Base-by-base conservation (phyloP, 2,113 vertebrate species). In the Limnothrissa miodon region DNA sequence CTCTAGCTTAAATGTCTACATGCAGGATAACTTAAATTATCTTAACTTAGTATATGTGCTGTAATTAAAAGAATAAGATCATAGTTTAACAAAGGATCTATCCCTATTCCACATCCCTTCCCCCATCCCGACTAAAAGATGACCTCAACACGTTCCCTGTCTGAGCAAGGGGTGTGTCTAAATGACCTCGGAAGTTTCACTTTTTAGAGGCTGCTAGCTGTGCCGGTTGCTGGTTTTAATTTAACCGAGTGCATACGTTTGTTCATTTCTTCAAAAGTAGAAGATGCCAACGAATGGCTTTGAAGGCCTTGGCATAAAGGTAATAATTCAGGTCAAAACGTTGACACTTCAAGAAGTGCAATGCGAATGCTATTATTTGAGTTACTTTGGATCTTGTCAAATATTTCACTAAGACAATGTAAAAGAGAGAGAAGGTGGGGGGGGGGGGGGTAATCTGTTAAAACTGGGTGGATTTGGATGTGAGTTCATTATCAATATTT, bases 121-220 rank as follows among this genome's bases (percentile, higher is more conserved):
- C 66, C 66, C 66, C 66, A 74, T 74, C 66, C 66, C 29, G 66
- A 74, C 66, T 74, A 74, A 74, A 74, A 74, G 66, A 74, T 74
- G 66, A 74, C 66, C 66, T 74, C 66, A 74, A 74, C 66, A 74
- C 66, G 66, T 74, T 74, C 66, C 66, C 66, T 74, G 66, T 74
- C 66, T 74, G 66, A 74, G 66, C 66, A 36, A 74, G 66, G 66
- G 66, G 66, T 74, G 66, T 74, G 66, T 74, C 66, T 74, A 74
- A 74, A 74, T 74, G 66, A 74, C 66, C 66, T 74, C 66, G 66
- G 66, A 74, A 74, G 66, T 74, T 74, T 74, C 66, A 74, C 66
- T 74, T 74, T 74, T 74, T 74, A 33, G 66, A 74, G 15, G 33
- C 66, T 36, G 10, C 29, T 74, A 74, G 66, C 66, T 74, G 29